Evolutionary conservation across 2,113 vertebrate genomes (phyloP).

Genomic region (Myocastor coypus): DNA sequence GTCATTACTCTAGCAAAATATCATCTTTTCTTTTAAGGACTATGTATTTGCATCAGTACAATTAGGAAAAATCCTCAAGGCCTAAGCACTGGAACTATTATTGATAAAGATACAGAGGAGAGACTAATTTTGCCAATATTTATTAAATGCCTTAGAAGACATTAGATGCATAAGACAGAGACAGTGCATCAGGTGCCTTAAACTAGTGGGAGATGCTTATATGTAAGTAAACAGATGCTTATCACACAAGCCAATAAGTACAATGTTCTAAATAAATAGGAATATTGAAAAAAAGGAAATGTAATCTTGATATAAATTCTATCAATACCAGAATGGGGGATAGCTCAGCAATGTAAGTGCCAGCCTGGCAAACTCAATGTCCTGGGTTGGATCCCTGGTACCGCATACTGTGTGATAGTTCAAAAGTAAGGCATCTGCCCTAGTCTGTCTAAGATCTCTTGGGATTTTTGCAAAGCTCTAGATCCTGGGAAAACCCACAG

Average conservation of each 20-base stretch:
- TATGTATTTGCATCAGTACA: fast-evolving
- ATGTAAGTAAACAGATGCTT: not conserved
- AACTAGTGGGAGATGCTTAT: not conserved
- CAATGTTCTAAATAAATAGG: not conserved
- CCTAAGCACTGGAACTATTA: not conserved
- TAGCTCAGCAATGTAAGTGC: too few species aligned
- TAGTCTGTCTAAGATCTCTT: not conserved
- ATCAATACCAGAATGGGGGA: too few species aligned
- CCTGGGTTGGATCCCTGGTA: too few species aligned
- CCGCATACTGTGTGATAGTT: not conserved
- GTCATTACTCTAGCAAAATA: not conserved
- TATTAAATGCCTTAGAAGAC: not conserved
- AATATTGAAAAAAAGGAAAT: not conserved
- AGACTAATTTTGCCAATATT: not conserved
- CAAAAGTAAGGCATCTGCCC: not conserved
- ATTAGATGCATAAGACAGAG: not conserved
- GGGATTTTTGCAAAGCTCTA: not conserved
- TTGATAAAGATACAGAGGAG: not conserved
- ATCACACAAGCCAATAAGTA: not conserved
- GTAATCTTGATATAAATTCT: too few species aligned
- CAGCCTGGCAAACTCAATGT: too few species aligned
- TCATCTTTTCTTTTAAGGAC: not conserved
- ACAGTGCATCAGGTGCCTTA: not conserved
- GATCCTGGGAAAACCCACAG: not conserved
- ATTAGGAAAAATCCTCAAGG: too few species aligned